Evolutionary conservation across 2,888 invertebrate genomes (phyloP).

Genomic region (Chouioia cunea): DNA sequence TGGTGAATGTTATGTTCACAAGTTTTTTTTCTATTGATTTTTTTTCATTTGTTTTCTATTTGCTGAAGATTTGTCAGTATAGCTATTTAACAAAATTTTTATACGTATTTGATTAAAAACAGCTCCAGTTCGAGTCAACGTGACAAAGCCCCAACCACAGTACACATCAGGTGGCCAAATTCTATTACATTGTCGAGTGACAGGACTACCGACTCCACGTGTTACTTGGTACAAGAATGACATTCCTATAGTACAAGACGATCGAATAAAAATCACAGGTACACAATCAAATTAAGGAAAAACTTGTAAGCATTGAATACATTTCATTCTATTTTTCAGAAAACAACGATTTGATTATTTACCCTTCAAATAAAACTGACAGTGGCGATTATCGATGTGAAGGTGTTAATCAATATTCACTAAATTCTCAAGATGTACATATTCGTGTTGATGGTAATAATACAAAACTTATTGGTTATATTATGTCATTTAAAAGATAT

Average conservation of each 20-base stretch:
- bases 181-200: slow-evolving; percentile 80
- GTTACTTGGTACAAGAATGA: slow-evolving; percentile 88
- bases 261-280: slow-evolving; percentile 78
- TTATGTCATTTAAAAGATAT: slow-evolving; percentile 3
- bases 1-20: slow-evolving; percentile 3
- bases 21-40: background rate
- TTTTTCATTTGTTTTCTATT: slow-evolving; percentile 34
- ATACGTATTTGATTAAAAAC: slow-evolving; percentile 55
- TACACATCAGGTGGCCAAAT: slow-evolving; percentile 79
- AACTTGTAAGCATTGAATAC: slow-evolving; percentile 2
- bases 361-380: slow-evolving; percentile 76
- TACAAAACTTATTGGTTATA: background rate
- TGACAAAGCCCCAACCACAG: slow-evolving; percentile 72
- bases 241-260: slow-evolving; percentile 70
- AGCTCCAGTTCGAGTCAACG: slow-evolving; percentile 78
- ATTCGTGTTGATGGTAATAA: slow-evolving; percentile 82
- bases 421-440: slow-evolving; percentile 75
- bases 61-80: background rate
- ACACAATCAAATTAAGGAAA: slow-evolving; percentile 47
- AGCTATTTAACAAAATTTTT: slow-evolving; percentile 7
- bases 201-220: slow-evolving; percentile 82
- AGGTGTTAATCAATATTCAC: slow-evolving; percentile 81
- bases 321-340: slow-evolving; percentile 67
- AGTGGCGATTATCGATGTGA: slow-evolving; percentile 87
- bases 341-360: slow-evolving; percentile 79